These are phyloP conservation scores for Hipparchia sbordonii DNA, from an alignment of 2,888 invertebrate genomes.

Conservation along the genomic window DNA sequence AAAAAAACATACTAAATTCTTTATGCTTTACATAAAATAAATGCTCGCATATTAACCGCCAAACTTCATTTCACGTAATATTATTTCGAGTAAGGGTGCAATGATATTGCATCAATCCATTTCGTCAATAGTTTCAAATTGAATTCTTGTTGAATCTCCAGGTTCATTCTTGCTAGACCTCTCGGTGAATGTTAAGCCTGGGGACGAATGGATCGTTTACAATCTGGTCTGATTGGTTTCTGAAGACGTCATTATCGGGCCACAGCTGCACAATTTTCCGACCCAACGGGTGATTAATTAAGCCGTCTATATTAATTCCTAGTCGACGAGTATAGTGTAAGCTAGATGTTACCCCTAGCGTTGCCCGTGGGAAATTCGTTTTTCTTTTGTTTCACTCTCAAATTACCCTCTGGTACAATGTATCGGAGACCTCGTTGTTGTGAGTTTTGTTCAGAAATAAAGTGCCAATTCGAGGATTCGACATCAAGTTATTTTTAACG, in stretches of 20 bases:
- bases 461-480: too few relatives aligned
- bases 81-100: background rate
- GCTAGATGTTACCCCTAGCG: background rate
- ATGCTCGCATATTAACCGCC: too few relatives aligned
- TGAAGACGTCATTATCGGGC: constrained; percentile 64
- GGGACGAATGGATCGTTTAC: constrained; percentile 42
- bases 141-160: background rate
- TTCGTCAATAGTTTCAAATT: constrained; percentile 3
- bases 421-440: too few relatives aligned
- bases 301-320: constrained; percentile 21
- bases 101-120: background rate
- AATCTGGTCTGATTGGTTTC: constrained; percentile 44
- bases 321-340: constrained; percentile 11
- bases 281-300: constrained; percentile 72
- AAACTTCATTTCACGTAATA: too few relatives aligned
- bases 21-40: too few relatives aligned
- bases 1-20: too few relatives aligned
- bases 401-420: too few relatives aligned
- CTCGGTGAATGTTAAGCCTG: constrained; percentile 42
- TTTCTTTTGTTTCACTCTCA: too few relatives aligned
- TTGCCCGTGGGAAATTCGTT: background rate
- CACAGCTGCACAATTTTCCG: constrained; percentile 74
- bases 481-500: too few relatives aligned
- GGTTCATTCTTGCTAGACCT: constrained; percentile 25
- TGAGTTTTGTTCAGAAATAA: too few relatives aligned